phyloP scores from a whole-genome alignment of 2,797 vertebrate species.

The Danio albolineatus region DNA sequence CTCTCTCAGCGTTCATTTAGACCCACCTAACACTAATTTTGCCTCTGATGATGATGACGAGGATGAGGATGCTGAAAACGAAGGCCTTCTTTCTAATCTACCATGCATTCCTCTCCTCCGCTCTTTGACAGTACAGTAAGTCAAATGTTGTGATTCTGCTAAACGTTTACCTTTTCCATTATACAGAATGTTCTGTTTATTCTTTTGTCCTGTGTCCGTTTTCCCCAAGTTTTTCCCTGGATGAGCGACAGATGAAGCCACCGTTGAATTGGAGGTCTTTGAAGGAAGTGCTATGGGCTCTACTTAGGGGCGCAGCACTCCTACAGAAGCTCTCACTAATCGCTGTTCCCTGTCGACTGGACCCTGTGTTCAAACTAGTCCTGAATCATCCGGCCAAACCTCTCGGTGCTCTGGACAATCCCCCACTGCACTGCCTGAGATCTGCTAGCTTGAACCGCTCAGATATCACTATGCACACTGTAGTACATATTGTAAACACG shows the following conservation, averaged over 20 bases:
- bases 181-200: neutral
- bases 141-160: neutral
- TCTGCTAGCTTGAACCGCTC: slow-evolving; percentile 69
- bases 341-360: slow-evolving; percentile 75
- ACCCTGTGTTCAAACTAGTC: slow-evolving; percentile 67
- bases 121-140: slow-evolving; percentile 76
- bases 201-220: neutral
- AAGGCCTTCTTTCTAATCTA: slow-evolving; percentile 43
- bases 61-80: slow-evolving; percentile 16
- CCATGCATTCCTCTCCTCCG: slow-evolving; percentile 70
- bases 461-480: slow-evolving; percentile 68
- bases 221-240: slow-evolving; percentile 71
- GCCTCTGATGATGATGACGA: fast-evolving
- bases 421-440: slow-evolving; percentile 53
- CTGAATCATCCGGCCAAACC: slow-evolving; percentile 33
- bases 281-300: slow-evolving; percentile 67
- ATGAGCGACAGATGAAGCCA: slow-evolving; percentile 67
- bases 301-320: slow-evolving; percentile 70
- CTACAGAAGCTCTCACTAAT: slow-evolving; percentile 76
- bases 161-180: neutral
- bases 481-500: slow-evolving; percentile 60
- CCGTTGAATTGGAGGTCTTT: slow-evolving; percentile 66
- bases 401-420: neutral
- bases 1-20: slow-evolving; percentile 73
- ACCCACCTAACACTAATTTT: slow-evolving; percentile 48